Conservation (phyloP, 2,113 vertebrate genomes). For the Cisticola juncidis region DNA sequence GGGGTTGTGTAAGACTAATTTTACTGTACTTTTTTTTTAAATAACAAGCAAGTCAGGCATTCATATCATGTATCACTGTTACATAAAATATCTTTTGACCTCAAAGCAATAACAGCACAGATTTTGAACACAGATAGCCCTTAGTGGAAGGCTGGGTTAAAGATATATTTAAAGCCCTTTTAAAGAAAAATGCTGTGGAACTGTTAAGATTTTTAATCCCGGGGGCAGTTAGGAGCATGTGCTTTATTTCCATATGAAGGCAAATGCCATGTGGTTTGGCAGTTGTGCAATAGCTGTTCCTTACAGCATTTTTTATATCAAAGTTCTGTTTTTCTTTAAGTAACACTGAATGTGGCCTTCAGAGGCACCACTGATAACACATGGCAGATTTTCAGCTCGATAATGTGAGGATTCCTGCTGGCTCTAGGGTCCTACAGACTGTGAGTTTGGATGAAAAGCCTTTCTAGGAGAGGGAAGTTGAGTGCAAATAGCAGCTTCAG, state of each 20-base stretch:
- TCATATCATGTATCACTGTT: background rate
- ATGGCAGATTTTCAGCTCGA: background rate
- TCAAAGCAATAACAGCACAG: background rate
- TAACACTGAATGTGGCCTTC: background rate
- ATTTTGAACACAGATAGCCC: background rate
- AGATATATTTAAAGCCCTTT: background rate
- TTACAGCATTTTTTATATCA: background rate
- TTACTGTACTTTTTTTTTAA: background rate
- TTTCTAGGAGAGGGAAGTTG: background rate
- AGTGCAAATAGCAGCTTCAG: background rate
- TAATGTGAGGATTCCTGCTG: background rate
- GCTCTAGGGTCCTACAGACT: background rate
- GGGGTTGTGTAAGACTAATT: background rate
- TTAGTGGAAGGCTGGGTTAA: background rate
- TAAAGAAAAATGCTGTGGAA: background rate
- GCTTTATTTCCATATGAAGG: background rate
- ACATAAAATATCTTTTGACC: background rate
- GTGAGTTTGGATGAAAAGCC: background rate
- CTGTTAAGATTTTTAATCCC: background rate
- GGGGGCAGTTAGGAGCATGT: background rate
- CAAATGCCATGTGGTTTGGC: background rate
- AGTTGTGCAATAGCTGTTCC: background rate
- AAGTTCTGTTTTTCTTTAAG: background rate
- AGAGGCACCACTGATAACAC: background rate
- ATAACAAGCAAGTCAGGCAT: background rate